Conservation (phyloP, 2,888 invertebrate species). For the Coelinius sp. region DNA sequence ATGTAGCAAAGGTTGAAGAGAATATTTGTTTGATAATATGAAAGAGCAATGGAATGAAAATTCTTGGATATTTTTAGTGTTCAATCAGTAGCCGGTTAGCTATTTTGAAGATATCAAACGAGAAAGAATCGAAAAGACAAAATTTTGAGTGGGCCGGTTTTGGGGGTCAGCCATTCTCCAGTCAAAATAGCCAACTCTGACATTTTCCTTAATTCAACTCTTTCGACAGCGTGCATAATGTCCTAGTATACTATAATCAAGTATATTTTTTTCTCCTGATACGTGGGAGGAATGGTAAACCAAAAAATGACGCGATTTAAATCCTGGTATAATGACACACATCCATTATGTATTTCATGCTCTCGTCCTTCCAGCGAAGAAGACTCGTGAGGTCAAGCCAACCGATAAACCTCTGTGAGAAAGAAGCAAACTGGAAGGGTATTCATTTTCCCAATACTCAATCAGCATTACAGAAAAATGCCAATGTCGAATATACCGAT, state of each 20-base stretch:
- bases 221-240: too few relatives aligned
- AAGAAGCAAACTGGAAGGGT: neutral
- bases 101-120: too few relatives aligned
- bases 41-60: slow-evolving; percentile 1
- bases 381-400: neutral
- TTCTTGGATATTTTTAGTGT: neutral
- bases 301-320: neutral
- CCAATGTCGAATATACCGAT: neutral
- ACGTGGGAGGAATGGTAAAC: neutral
- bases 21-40: neutral
- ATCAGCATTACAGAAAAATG: neutral
- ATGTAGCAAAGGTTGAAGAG: neutral
- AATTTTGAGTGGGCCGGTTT: too few relatives aligned
- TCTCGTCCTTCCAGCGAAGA: neutral
- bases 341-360: slow-evolving; percentile 2
- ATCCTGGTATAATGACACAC: slow-evolving; percentile 14
- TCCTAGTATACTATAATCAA: too few relatives aligned
- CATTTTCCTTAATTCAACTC: too few relatives aligned
- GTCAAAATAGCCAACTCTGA: too few relatives aligned
- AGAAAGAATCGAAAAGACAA: too few relatives aligned
- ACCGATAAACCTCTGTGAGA: neutral
- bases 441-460: neutral
- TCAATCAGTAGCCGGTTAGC: too few relatives aligned
- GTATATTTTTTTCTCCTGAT: too few relatives aligned
- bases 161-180: too few relatives aligned